Conservation (phyloP, 1,140 invertebrate species). For the Adelges cooleyi region DNA sequence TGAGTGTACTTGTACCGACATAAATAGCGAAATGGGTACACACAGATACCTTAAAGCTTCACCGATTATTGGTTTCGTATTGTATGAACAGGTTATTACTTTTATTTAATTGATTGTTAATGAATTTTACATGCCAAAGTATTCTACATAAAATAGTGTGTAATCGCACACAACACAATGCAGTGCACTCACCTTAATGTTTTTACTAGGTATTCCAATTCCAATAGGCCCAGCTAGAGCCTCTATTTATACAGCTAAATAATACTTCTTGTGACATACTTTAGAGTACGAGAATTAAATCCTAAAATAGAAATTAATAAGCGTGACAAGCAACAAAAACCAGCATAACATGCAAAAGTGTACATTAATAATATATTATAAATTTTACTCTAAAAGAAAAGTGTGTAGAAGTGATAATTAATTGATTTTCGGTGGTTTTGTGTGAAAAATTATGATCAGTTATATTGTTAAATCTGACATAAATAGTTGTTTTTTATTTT, state of each 20-base stretch:
- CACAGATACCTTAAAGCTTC: too few species aligned
- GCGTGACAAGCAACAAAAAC: conserved; percentile 28
- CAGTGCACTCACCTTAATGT: conserved; percentile 27
- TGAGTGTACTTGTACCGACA: too few species aligned
- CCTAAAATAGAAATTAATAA: conserved; percentile 29
- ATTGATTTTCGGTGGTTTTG: too few species aligned
- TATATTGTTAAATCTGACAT: too few species aligned
- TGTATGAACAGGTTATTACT: too few species aligned
- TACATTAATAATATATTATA: not conserved
- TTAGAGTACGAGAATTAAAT: conserved; percentile 25
- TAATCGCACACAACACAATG: conserved; percentile 24
- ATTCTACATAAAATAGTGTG: not conserved
- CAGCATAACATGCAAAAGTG: conserved; percentile 27
- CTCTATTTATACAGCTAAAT: conserved; percentile 28
- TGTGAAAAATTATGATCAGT: too few species aligned
- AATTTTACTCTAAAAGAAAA: too few species aligned
- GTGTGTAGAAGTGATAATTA: too few species aligned
- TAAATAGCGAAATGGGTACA: too few species aligned
- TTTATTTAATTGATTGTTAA: too few species aligned
- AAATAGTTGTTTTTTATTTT: too few species aligned
- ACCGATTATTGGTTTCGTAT: too few species aligned
- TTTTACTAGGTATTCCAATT: conserved; percentile 25
- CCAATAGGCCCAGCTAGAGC: conserved; percentile 24
- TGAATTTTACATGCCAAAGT: conserved; percentile 19
- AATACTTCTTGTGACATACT: conserved; percentile 25